Percentiles rank a stretch among this genome's conserved stretches.
Conservation (phyloP, 2,888 invertebrate genomes). For the Drosophila austrosaltans region DNA sequence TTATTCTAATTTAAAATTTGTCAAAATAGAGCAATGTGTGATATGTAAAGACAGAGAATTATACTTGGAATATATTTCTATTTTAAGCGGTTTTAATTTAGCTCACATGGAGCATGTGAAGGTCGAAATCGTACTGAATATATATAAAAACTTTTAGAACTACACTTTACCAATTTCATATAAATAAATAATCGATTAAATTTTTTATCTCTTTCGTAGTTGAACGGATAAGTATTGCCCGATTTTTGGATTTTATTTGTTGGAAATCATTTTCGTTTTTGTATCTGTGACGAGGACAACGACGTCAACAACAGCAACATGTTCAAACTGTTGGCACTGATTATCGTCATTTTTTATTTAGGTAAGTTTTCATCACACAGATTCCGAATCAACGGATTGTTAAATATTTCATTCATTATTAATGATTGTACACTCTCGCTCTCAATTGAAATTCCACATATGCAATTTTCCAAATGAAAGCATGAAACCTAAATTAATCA, state of each 20-base stretch:
- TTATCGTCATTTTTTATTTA: slow-evolving; percentile 79
- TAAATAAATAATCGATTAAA: slow-evolving; percentile 58
- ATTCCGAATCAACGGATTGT: slow-evolving; percentile 10
- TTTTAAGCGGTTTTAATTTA: not conserved
- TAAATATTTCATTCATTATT: slow-evolving; percentile 43
- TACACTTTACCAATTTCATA: slow-evolving; percentile 29
- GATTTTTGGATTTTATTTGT: slow-evolving; percentile 49
- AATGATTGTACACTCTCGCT: slow-evolving; percentile 43
- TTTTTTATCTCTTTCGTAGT: slow-evolving; percentile 46
- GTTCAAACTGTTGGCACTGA: slow-evolving; percentile 73
- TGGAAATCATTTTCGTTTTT: slow-evolving; percentile 41
- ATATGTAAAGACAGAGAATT: no score
- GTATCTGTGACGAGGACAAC: not conserved
- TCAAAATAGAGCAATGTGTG: no score
- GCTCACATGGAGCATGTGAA: no score
- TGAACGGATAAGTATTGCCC: slow-evolving; percentile 47
- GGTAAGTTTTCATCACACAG: slow-evolving; percentile 61
- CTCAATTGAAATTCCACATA: slow-evolving; percentile 61
- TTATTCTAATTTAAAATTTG: no score
- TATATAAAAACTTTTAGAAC: slow-evolving; percentile 3
- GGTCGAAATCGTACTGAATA: no score
- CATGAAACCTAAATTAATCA: slow-evolving; percentile 49
- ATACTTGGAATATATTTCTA: not conserved
- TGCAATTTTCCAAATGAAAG: slow-evolving; percentile 38
- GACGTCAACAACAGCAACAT: slow-evolving; percentile 67